Conservation (phyloP, 64 coral and sea anemone species). For the Stichodactyla mertensii region DNA sequence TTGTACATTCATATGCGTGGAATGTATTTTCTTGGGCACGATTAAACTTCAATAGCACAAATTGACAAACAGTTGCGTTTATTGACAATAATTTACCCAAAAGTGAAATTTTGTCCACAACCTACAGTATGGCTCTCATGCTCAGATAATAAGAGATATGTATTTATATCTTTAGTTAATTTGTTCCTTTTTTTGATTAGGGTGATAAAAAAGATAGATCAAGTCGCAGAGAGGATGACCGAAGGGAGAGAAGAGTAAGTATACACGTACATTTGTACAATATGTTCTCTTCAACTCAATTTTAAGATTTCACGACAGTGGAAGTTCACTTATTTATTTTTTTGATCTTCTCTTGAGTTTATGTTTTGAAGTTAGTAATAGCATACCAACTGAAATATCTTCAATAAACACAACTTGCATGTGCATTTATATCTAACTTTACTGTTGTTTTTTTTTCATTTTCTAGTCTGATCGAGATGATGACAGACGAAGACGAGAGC, state of each 20-base stretch:
- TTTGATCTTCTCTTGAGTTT: too few species aligned
- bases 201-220: background rate
- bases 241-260: slow-evolving; percentile 1
- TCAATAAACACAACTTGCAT: background rate
- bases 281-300: background rate
- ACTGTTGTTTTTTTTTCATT: background rate
- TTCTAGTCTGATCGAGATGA: slow-evolving; percentile 29
- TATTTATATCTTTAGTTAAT: background rate
- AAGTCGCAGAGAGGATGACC: slow-evolving; percentile 14
- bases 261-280: background rate
- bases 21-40: too few species aligned
- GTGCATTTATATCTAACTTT: background rate
- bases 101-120: too few species aligned
- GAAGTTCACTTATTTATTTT: background rate
- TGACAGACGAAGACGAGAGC: slow-evolving; percentile 29
- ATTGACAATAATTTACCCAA: too few species aligned
- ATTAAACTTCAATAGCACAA: too few species aligned
- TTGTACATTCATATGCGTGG: too few species aligned
- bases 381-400: too few species aligned
- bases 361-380: too few species aligned
- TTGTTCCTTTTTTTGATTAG: background rate
- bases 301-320: background rate
- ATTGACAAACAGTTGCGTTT: too few species aligned
- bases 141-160: background rate
- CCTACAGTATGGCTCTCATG: too few species aligned